These are phyloP conservation scores for Cepphus grylle DNA, from an alignment of 2,113 vertebrate species.

Conservation along the genomic window DNA sequence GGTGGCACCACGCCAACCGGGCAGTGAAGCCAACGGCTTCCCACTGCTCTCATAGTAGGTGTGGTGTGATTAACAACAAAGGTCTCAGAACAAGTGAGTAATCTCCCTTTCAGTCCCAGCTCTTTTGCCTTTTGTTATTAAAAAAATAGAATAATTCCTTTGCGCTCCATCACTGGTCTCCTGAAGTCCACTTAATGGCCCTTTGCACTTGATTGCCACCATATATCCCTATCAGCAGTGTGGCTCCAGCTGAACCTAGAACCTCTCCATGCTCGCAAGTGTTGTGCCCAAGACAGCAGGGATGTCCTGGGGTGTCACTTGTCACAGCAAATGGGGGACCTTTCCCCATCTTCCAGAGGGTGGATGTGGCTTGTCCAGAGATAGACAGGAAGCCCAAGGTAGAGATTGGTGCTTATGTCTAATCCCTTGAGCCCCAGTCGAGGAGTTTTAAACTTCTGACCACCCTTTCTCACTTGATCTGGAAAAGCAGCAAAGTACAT, in stretches of 20 bases:
- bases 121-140: not conserved
- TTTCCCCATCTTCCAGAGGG: not conserved
- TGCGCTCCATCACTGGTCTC: not conserved
- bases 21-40: not conserved
- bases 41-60: not conserved
- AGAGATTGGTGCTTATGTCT: not conserved
- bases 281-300: not conserved
- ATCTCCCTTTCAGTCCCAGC: not conserved
- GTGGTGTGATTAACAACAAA: not conserved
- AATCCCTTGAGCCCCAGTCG: fast-evolving
- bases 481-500: not conserved
- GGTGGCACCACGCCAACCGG: not conserved
- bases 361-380: not conserved
- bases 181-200: not conserved
- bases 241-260: not conserved
- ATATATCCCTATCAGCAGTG: fast-evolving
- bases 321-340: not conserved
- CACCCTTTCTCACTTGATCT: not conserved
- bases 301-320: not conserved
- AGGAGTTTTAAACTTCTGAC: not conserved
- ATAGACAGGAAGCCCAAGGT: not conserved
- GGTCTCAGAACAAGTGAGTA: slow-evolving; percentile 7
- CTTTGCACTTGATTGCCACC: not conserved
- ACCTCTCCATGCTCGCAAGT: not conserved
- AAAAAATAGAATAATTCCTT: not conserved